Base-by-base conservation (phyloP, 1,140 invertebrate genomes). In the Drosophila guanche region DNA sequence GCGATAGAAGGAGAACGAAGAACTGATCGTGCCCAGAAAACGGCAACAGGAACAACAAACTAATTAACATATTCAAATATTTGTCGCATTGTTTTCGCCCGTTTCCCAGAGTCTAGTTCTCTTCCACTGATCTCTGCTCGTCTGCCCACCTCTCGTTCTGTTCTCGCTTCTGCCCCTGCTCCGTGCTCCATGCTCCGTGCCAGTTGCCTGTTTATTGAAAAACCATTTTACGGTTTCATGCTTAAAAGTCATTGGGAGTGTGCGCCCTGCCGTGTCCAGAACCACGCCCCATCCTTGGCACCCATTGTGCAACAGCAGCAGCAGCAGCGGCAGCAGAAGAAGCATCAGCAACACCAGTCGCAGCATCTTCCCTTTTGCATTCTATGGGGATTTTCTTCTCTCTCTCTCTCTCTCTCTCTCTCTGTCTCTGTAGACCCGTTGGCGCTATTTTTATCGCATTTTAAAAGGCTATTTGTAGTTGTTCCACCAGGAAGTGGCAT, bases 61-160 rank as follows among this genome's bases (percentile, higher is more conserved):
- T 86, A 86, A 86, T 86, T 86, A 86, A 86, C 81, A 86, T 86
- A 86, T 86, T 86, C 81, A 86, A 86, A 86, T 86, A 86, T 86
- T 86, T 88, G 83, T 86, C 83, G 81, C 81, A 85, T 85, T 85
- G 81, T 85, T 86, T 37, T 83, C 57, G 72, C 66, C 71, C 63
- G 76, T 60, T 68, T 69, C 71, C 52, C 60, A 66, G 59, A 42
- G 40, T 56, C 27, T 40, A 41, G 62, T 43, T 59, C 55, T 40
- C 16, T 47, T 45, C 23, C 16, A 16, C 23, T 22, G 22, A 37
- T 52, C 40, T 42, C 62, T 68, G 41, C 40, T 40, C 33, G 27
- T 20, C 37, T 54, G 47, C 40, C 25, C 37, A 20, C 16, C 16
- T 20, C 16, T 20, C 16, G 16, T 20, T 29, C 29, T n/a, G 16